phyloP scores from a whole-genome alignment of 1,140 invertebrate genomes.

The Chlorops oryzae region DNA sequence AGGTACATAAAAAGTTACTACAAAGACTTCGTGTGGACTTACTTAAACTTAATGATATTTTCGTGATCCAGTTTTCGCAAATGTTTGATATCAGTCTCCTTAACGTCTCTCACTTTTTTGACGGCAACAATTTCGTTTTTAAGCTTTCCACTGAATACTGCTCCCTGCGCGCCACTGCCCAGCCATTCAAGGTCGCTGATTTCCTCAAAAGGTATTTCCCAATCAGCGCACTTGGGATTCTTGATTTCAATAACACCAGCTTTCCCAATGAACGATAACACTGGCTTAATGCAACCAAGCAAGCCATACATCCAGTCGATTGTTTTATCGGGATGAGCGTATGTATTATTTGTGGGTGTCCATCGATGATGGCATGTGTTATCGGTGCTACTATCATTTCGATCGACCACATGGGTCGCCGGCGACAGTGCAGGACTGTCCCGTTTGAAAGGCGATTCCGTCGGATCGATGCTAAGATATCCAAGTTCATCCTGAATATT shows the following conservation, averaged over 20 bases:
- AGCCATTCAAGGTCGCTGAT: slow-evolving; percentile 89
- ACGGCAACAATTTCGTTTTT: slow-evolving; percentile 85
- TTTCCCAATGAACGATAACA: slow-evolving; percentile 80
- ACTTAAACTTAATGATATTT: slow-evolving; percentile 94
- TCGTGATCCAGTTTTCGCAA: slow-evolving; percentile 91
- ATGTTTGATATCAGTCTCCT: slow-evolving; percentile 93
- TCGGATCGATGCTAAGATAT: slow-evolving; percentile 50
- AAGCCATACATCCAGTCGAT: slow-evolving; percentile 74
- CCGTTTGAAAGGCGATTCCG: slow-evolving; percentile 46
- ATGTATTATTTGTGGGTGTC: slow-evolving; percentile 44
- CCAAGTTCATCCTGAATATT: slow-evolving; percentile 62
- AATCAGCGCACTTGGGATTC: slow-evolving; percentile 61
- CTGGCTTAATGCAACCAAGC: slow-evolving; percentile 77
- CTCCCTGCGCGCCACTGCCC: slow-evolving; percentile 92
- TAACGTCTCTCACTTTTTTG: slow-evolving; percentile 89
- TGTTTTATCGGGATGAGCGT: slow-evolving; percentile 51
- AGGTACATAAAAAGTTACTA: neutral
- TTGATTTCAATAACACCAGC: slow-evolving; percentile 49
- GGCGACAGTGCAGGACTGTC: slow-evolving; percentile 26
- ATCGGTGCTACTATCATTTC: slow-evolving; percentile 43
- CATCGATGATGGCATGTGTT: slow-evolving; percentile 46
- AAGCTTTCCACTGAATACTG: slow-evolving; percentile 86
- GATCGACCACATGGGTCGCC: slow-evolving; percentile 40
- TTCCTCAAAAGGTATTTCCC: slow-evolving; percentile 92
- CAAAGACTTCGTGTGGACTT: slow-evolving; percentile 28